Evolutionary conservation across 2,113 vertebrate genomes (phyloP), one percentile per base, ranked within the genome.

Genomic region (Crotalus helleri): DNA sequence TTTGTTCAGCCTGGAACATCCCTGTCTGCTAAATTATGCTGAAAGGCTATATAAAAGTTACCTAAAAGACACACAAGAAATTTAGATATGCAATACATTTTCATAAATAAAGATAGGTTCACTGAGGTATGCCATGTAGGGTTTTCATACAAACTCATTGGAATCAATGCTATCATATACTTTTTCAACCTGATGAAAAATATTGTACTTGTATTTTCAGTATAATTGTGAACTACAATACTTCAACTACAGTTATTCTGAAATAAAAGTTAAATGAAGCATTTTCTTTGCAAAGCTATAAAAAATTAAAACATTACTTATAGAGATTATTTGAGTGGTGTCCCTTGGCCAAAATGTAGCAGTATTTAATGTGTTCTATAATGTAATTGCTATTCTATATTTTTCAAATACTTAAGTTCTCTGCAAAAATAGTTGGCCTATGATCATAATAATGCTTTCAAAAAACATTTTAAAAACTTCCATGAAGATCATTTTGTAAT

Each of bases 31-130:
- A 93, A 87, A 94, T 94, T 86, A 91, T 55, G 93, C 21, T 54
- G 24, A 87, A 95, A 94, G 69, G 92, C 95, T 95, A 94, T 59
- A 81, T 88, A 92, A 53, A 93, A 44, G 1, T 96, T 87, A 91
- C 87, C 39, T 92, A 90, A 91, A 94, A 69, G 59, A 92, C 57
- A 54, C 54, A 46, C 21, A 7, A 44, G 88, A 89, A 92, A 93
- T 93, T 94, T 94, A 26, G 61, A 92, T 95, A 69, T 74, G 93
- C 91, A 51, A 88, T 87, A 93, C 93, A 1, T 86, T 95, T 87
- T 94, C 46, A 39, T 85, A 93, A 85, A 8, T 95, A 15, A 93
- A 21, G 85, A 12, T 21, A 33, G 49, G 92, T 58, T 19, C 17
- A 92, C 55, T 59, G 12, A 3, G 33, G 26, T 93, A 89, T 96